Evolutionary conservation across 2,888 invertebrate genomes (phyloP), one percentile per base, ranked within the genome.

Genomic region (Linnaemya vulpina): DNA sequence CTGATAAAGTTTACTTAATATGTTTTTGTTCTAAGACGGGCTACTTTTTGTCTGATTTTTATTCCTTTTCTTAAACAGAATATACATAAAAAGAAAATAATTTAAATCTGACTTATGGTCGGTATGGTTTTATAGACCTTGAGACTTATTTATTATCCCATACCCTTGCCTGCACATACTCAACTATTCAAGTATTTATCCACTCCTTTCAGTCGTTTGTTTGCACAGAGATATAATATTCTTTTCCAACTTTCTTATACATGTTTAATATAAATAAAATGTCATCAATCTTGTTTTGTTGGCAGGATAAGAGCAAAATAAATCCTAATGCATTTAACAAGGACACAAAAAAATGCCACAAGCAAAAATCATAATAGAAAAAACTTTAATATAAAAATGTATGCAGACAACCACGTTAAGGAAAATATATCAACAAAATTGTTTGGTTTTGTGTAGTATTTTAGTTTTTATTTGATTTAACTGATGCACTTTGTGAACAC

Each of bases 371-470:
- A 53, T 8, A 30, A 2, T 22, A 53, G 3, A 53, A 22, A 22
- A 53, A 53, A 22, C 11, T 8, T 40, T 9, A 11, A 53, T 20
- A 20, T 11, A 53, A 22, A 53, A 53, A 53, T 53, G 13, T 10
- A n/a, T n/a, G n/a, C n/a, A n/a, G n/a, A 53, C 13, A 53, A 22
- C 1, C 53, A 53, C 11, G 11, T 22, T 22, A 53, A 53, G 22
- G 53, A 22, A 22, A 53, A 22, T 22, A 9, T 3, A 53, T 53
- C 53, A 53, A 53, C 53, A 22, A 53, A 53, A 53, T 53, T 53
- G 53, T 53, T 49, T 53, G 22, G 22, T 11, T 53, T 53, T 53
- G 53, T 53, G 22, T 4, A 53, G n/a, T 53, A 53, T 22, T 53
- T 53, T 22, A 2, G 0, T 49, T 49, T 49, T 5, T 17, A 17